Base-by-base conservation (phyloP, 1,140 invertebrate species). In the Penaeus vannamei region DNA sequence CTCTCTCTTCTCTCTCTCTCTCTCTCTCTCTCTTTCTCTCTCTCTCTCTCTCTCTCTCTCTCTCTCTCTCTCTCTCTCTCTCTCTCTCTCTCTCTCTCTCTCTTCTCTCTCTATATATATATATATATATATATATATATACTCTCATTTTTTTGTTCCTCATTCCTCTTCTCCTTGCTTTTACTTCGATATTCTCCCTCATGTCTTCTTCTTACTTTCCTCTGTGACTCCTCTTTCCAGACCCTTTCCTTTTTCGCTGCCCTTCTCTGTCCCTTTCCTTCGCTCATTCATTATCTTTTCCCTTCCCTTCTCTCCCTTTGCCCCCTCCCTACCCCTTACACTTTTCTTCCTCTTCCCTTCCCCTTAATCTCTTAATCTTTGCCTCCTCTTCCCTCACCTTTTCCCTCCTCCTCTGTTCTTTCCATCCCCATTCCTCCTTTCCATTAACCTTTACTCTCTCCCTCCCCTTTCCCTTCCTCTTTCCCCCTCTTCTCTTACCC, bases 1-100 rank as follows among this genome's bases (percentile, higher is more conserved):
- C 22, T 69, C 66, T 17, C 66, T 10, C 5, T 26, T 26, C 23
- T 10, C 72, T n/a, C 72, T 29, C 26, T 32, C 72, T 76, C 72
- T 36, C 72, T 36, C 72, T 76, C 26, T 76, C 69, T 76, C 26
- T 76, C 72, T 76, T 20, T 76, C n/a, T 29, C 22, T 2, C 22
- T 23, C 29, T 26, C 29, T 26, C n/a, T 69, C 66, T 10, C 23
- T 14, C 29, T 69, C 72, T n/a, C 72, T 29, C 26, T 32, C 72
- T 76, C 72, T 36, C 72, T 36, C 72, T 76, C 26, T 76, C 69
- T 76, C 26, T 76, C 72, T 76, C 26, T 76, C n/a, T 29, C 22
- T n/a, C 72, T n/a, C 72, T 29, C 26, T 32, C 72, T 76, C 72
- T 36, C 72, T 36, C 72, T 76, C 26, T 76, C 69, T 76, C 26